Conservation (phyloP, 2,888 invertebrate genomes). For the Acheta domesticus region DNA sequence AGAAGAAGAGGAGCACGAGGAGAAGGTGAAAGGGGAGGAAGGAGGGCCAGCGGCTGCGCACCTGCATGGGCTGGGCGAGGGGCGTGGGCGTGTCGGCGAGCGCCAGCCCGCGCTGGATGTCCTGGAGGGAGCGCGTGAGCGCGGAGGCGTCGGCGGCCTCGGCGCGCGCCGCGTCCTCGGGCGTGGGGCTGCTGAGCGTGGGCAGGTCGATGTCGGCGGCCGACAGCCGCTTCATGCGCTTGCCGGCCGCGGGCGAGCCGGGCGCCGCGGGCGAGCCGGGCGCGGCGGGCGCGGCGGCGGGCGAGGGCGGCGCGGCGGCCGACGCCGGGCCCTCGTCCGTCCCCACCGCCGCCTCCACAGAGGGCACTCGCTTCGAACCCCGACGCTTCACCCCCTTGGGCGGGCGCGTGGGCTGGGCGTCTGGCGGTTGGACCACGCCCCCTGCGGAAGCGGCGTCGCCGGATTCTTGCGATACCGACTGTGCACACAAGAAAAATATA, state of each 20-base stretch:
- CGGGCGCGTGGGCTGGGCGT: not conserved
- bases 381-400: not conserved
- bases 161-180: conserved; percentile 27
- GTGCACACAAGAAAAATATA: no score
- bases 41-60: not conserved
- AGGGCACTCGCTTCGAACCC: not conserved
- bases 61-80: not conserved
- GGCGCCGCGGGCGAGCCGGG: not conserved
- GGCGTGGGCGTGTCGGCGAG: conserved; percentile 51
- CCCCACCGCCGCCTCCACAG: not conserved
- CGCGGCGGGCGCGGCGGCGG: not conserved
- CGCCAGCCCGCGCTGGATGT: conserved; percentile 56
- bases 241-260: not conserved
- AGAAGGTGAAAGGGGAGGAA: no score
- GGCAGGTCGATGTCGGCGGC: conserved; percentile 34
- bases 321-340: not conserved
- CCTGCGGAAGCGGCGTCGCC: no score
- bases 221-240: conserved; percentile 22
- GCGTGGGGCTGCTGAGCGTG: conserved; percentile 28
- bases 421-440: no score
- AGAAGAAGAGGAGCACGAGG: no score
- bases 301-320: not conserved
- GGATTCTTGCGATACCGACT: no score
- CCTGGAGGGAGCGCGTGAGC: conserved; percentile 45
- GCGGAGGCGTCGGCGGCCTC: conserved; percentile 23